Evolutionary conservation across 2,113 vertebrate genomes (phyloP).

Genomic region (Chionomys nivalis): DNA sequence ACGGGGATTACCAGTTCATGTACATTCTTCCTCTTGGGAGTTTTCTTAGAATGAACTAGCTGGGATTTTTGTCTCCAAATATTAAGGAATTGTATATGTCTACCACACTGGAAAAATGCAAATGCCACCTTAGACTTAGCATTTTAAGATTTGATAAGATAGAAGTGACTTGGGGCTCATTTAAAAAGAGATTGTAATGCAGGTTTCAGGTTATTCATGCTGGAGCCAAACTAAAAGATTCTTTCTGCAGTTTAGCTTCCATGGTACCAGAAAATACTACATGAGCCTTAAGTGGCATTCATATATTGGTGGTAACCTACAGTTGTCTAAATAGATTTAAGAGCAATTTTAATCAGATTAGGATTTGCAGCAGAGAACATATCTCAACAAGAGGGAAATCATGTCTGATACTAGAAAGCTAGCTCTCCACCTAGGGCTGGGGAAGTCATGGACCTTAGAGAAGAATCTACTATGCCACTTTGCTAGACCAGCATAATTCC

Average conservation of each 20-base stretch:
- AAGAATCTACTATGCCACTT: not conserved
- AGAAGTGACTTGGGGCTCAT: not conserved
- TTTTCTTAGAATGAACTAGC: constrained; percentile 34
- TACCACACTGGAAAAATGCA: not conserved
- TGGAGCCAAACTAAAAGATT: no score
- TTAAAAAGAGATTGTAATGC: not conserved
- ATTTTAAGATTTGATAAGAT: not conserved
- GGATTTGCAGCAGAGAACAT: not conserved
- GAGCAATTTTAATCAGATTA: not conserved
- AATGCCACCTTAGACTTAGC: not conserved
- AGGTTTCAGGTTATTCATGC: not conserved
- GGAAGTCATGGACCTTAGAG: not conserved
- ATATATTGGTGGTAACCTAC: not conserved
- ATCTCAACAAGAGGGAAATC: not conserved
- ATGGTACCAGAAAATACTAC: not conserved
- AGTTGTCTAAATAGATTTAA: not conserved
- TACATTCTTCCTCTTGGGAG: not conserved
- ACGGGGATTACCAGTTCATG: not conserved
- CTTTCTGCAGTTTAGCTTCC: not conserved
- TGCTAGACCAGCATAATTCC: not conserved
- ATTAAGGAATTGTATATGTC: not conserved
- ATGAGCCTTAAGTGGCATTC: not conserved
- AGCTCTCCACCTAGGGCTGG: not conserved
- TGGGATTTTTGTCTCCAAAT: not conserved
- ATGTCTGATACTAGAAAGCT: not conserved